A percentile compares a stretch with the other conserved stretches of the same genome.
Conservation (phyloP, 1,140 invertebrate genomes). For the Magallana gigas region DNA sequence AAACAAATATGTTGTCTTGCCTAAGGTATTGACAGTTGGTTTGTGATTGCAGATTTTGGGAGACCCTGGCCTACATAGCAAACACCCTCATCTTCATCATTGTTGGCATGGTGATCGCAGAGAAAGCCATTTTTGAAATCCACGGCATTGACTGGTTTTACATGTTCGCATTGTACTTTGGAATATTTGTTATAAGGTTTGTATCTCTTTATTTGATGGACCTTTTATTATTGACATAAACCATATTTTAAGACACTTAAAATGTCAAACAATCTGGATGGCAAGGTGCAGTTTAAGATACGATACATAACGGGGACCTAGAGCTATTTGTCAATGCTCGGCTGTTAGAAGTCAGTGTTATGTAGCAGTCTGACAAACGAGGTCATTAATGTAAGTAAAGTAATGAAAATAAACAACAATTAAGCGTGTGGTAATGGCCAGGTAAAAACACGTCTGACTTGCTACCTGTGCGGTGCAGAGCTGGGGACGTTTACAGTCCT, state of each 20-base stretch:
- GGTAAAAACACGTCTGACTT: background rate
- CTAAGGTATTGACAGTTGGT: background rate
- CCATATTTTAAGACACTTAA: too few relatives aligned
- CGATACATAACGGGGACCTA: too few relatives aligned
- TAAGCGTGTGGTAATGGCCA: background rate
- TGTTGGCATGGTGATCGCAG: constrained; percentile 79
- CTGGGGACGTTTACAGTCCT: too few relatives aligned
- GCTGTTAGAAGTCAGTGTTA: background rate
- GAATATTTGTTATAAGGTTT: constrained; percentile 77
- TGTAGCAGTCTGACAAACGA: background rate
- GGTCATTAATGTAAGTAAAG: background rate
- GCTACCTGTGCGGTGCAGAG: background rate
- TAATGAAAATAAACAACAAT: constrained; percentile 1
- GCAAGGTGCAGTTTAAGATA: too few relatives aligned
- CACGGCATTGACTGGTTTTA: constrained; percentile 75
- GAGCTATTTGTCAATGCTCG: background rate
- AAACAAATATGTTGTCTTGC: background rate
- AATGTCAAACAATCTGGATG: too few relatives aligned
- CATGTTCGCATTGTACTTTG: constrained; percentile 76
- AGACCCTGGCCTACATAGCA: constrained; percentile 79
- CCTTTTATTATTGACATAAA: too few relatives aligned
- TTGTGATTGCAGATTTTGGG: constrained; percentile 78
- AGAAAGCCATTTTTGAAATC: constrained; percentile 70
- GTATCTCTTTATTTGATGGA: background rate
- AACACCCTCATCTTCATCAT: constrained; percentile 81